Percentiles rank a stretch among this genome's conserved stretches.
Conservation (phyloP, 2,797 vertebrate genomes). For the Hephaestus fuliginosus region DNA sequence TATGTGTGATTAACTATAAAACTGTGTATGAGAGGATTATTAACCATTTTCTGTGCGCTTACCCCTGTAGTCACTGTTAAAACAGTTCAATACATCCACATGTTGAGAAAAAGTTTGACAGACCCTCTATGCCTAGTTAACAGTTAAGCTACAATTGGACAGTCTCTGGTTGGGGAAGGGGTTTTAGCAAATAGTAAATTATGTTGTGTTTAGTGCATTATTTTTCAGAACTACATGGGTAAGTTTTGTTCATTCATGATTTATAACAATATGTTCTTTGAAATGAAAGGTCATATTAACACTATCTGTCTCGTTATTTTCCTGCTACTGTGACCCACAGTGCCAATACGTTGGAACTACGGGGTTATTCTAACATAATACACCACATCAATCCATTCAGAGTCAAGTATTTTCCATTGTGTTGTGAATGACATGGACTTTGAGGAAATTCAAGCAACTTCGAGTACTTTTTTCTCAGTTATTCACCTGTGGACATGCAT, state of each 20-base stretch:
- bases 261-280: background rate
- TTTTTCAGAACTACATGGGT: background rate
- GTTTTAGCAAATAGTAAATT: background rate
- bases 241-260: background rate
- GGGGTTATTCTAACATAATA: background rate
- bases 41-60: background rate
- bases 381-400: background rate
- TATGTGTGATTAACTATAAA: background rate
- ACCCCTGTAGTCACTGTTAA: too few relatives aligned
- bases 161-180: background rate
- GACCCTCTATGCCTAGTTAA: background rate
- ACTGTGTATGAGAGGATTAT: background rate
- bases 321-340: background rate
- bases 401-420: background rate
- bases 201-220: background rate
- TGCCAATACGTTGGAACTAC: background rate
- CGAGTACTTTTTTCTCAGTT: constrained; percentile 30
- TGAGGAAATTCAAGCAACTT: background rate
- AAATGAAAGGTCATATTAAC: background rate
- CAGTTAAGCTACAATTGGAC: background rate
- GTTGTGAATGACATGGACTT: background rate
- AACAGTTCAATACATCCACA: background rate
- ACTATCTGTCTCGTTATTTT: background rate
- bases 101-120: background rate
- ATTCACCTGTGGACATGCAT: constrained; percentile 35